phyloP scores from a whole-genome alignment of 1,140 invertebrate species.

The Ericerus pela region DNA sequence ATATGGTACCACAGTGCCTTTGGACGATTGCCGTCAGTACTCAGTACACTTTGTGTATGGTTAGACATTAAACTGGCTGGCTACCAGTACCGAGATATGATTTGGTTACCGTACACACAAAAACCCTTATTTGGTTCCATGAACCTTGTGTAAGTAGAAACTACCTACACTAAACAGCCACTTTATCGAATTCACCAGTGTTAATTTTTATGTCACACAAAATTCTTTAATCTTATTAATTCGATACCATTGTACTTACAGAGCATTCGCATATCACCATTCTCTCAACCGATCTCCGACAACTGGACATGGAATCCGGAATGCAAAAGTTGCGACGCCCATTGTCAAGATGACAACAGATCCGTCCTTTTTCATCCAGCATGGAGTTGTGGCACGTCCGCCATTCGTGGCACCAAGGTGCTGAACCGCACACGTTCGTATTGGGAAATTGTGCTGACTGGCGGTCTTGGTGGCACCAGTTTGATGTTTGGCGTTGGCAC shows the following conservation, averaged over 20 bases:
- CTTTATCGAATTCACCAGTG: neutral
- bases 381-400: conserved; percentile 60
- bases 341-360: conserved; percentile 36
- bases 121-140: no score
- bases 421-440: conserved; percentile 45
- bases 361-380: conserved; percentile 53
- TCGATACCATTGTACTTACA: no score
- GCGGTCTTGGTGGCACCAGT: conserved; percentile 55
- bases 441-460: conserved; percentile 50
- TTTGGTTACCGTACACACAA: no score
- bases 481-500: conserved; percentile 66
- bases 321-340: conserved; percentile 47
- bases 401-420: conserved; percentile 43
- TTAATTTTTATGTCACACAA: neutral
- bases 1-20: no score
- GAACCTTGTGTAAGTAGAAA: no score
- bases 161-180: neutral
- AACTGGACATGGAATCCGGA: conserved; percentile 49
- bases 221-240: neutral
- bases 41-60: no score
- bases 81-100: no score
- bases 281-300: conserved; percentile 34
- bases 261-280: neutral
- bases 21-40: no score
- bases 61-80: no score